Conservation (phyloP, 2,797 vertebrate species). For the Phataginus tricuspis region DNA sequence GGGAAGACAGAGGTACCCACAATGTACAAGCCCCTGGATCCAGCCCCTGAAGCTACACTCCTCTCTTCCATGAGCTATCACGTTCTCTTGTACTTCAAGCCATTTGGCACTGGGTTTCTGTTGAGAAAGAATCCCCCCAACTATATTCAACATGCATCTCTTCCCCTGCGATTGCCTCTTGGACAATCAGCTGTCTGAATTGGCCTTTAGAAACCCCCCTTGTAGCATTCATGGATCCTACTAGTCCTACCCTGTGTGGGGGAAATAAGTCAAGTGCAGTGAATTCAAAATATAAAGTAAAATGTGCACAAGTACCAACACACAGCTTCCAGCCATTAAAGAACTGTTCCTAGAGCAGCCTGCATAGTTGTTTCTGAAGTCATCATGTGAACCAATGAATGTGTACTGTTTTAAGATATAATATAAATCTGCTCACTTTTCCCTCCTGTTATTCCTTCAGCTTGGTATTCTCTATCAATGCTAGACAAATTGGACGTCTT, state of each 20-base stretch:
- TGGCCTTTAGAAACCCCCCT: no score
- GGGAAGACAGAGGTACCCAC: background rate
- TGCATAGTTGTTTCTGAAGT: background rate
- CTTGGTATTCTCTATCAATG: constrained; percentile 60
- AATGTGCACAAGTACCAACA: background rate
- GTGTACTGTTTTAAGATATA: no score
- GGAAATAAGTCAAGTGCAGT: background rate
- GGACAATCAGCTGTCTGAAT: background rate
- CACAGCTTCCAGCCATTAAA: no score
- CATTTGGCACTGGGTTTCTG: background rate
- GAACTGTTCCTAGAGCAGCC: accelerated
- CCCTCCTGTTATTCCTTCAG: background rate
- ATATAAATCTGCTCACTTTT: constrained; percentile 1
- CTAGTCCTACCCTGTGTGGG: no score
- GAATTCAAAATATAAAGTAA: background rate
- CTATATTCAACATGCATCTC: background rate
- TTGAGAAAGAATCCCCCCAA: background rate
- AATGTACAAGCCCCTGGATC: background rate
- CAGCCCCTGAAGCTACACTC: background rate
- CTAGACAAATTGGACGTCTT: constrained; percentile 55
- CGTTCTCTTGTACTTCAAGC: background rate
- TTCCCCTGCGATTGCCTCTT: background rate
- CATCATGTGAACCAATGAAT: background rate
- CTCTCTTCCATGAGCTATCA: background rate
- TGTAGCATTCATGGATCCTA: no score